These are phyloP conservation scores for Lamprotornis superbus DNA, from an alignment of 2,113 vertebrate species.

Conservation along the genomic window DNA sequence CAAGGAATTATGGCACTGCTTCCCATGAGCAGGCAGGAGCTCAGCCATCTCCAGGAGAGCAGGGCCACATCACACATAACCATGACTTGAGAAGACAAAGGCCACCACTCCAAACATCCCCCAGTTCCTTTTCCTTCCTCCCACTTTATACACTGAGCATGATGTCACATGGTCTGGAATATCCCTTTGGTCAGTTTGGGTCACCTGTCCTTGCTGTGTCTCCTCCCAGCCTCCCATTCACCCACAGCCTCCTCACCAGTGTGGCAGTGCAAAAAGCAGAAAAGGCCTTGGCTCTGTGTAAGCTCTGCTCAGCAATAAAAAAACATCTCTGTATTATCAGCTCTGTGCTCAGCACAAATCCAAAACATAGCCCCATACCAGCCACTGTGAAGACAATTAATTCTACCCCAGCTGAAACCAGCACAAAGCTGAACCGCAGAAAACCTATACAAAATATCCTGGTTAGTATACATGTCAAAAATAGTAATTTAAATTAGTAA, in stretches of 20 bases:
- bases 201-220: background rate
- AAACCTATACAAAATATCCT: background rate
- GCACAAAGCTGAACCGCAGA: background rate
- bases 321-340: background rate
- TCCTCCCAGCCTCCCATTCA: background rate
- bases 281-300: background rate
- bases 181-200: background rate
- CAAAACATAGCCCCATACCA: background rate
- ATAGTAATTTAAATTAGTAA: background rate
- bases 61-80: accelerated
- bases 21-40: background rate
- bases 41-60: background rate
- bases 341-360: background rate
- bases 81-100: background rate
- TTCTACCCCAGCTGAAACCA: background rate
- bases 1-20: background rate
- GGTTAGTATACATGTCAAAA: background rate
- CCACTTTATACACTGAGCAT: background rate
- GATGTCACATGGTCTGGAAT: background rate
- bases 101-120: background rate
- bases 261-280: background rate
- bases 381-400: background rate
- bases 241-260: background rate
- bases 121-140: background rate
- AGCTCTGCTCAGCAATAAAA: background rate